Percentiles rank a stretch among this genome's conserved stretches.
phyloP scores from a whole-genome alignment of 1,140 invertebrate species.

The Trinorchestia longiramus region DNA sequence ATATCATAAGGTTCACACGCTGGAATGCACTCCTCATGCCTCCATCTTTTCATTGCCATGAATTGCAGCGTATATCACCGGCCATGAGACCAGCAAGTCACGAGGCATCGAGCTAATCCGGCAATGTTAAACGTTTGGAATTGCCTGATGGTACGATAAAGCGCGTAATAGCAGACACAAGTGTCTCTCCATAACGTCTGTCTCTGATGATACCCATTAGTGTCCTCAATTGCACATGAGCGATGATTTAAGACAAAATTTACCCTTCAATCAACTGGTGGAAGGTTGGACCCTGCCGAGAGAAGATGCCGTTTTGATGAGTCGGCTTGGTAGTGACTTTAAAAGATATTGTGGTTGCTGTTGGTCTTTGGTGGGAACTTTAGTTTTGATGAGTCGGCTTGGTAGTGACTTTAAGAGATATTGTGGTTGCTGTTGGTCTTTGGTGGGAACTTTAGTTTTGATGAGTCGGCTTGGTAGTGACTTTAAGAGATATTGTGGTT shows the following conservation, averaged over 20 bases:
- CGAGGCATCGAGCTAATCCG: slow-evolving; percentile 42
- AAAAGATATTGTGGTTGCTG: not conserved
- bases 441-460: not conserved
- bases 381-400: not conserved
- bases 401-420: not conserved
- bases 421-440: not conserved
- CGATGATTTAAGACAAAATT: slow-evolving; percentile 45
- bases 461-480: not conserved
- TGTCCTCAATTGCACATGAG: slow-evolving; percentile 25
- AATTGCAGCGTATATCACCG: slow-evolving; percentile 37
- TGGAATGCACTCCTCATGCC: not conserved
- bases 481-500: not conserved
- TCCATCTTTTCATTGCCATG: not conserved
- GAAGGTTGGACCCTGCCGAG: slow-evolving; percentile 27
- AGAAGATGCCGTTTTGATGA: slow-evolving; percentile 27
- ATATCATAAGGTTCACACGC: not conserved
- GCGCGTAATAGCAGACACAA: slow-evolving; percentile 37
- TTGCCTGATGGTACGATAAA: slow-evolving; percentile 46
- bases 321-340: not conserved
- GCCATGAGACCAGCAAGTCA: slow-evolving; percentile 16
- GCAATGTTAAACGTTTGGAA: slow-evolving; percentile 55
- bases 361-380: not conserved
- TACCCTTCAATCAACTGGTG: slow-evolving; percentile 38
- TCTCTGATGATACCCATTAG: slow-evolving; percentile 40
- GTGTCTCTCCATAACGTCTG: slow-evolving; percentile 53